Evolutionary conservation across 2,797 vertebrate genomes (phyloP).

Genomic region (Propithecus deckenii): DNA sequence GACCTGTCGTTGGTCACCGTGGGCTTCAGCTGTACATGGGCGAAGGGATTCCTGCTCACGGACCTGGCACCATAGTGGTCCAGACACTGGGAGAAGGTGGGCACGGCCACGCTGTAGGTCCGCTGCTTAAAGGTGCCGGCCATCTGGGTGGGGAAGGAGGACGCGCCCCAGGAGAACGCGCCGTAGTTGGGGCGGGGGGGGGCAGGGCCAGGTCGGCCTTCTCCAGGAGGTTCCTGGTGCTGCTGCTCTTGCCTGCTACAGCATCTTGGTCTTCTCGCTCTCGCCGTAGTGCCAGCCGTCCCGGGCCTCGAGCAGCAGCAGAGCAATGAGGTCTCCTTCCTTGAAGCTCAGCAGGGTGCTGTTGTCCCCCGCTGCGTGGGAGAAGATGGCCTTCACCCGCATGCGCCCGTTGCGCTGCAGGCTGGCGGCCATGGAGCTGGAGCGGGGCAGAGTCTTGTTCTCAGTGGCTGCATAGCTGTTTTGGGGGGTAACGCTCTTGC

Average conservation of each 20-base stretch:
- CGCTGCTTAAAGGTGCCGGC: no score
- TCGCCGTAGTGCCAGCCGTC: constrained; percentile 99
- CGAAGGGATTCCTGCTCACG: constrained; percentile 86
- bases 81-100: no score
- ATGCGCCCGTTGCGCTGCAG: constrained; percentile 94
- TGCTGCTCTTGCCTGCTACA: no score
- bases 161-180: no score
- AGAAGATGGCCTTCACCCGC: constrained; percentile 97
- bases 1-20: constrained; percentile 94
- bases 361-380: constrained; percentile 96
- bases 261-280: constrained; percentile 95
- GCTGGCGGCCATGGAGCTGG: constrained; percentile 97
- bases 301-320: constrained; percentile 96
- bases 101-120: no score
- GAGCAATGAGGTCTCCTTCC: constrained; percentile 94
- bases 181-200: no score
- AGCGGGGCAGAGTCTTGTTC: constrained; percentile 96
- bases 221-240: no score
- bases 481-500: constrained; percentile 93
- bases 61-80: no score
- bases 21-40: constrained; percentile 94
- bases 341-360: constrained; percentile 97
- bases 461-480: constrained; percentile 92
- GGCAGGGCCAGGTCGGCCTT: no score
- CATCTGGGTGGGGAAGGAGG: no score